phyloP scores from a whole-genome alignment of 2,888 invertebrate genomes.

The Nipponacmea schrenckii region DNA sequence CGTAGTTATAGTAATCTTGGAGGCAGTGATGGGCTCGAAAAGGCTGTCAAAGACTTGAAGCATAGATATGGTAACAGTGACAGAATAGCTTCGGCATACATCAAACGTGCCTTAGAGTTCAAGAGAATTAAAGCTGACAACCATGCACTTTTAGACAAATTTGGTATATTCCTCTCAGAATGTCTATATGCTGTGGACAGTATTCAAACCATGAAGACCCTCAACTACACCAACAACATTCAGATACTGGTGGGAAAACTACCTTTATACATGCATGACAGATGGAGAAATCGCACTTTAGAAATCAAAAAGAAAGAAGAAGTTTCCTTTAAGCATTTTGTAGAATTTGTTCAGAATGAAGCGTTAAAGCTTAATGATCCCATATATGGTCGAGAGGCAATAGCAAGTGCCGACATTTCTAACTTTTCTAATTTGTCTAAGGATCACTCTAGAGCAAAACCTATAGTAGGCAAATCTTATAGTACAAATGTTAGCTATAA shows the following conservation, averaged over 20 bases:
- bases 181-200: too few relatives aligned
- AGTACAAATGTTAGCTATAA: too few relatives aligned
- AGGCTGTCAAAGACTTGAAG: slow-evolving; percentile 11
- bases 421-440: too few relatives aligned
- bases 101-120: slow-evolving; percentile 21
- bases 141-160: slow-evolving; percentile 16
- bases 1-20: background rate
- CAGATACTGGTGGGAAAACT: too few relatives aligned
- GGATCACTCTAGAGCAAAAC: too few relatives aligned
- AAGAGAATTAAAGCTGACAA: slow-evolving; percentile 17
- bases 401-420: too few relatives aligned
- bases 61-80: slow-evolving; percentile 19
- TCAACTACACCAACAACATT: too few relatives aligned
- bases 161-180: too few relatives aligned
- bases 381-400: too few relatives aligned
- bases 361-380: background rate
- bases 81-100: slow-evolving; percentile 19
- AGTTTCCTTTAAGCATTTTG: background rate
- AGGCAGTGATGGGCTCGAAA: background rate
- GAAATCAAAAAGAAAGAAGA: background rate
- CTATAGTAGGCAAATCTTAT: too few relatives aligned
- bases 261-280: slow-evolving; percentile 19
- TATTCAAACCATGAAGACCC: too few relatives aligned
- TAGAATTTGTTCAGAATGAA: background rate
- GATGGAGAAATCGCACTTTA: slow-evolving; percentile 18